Evolutionary conservation across 1,140 invertebrate genomes (phyloP).

Genomic region (Drosophila azteca): DNA sequence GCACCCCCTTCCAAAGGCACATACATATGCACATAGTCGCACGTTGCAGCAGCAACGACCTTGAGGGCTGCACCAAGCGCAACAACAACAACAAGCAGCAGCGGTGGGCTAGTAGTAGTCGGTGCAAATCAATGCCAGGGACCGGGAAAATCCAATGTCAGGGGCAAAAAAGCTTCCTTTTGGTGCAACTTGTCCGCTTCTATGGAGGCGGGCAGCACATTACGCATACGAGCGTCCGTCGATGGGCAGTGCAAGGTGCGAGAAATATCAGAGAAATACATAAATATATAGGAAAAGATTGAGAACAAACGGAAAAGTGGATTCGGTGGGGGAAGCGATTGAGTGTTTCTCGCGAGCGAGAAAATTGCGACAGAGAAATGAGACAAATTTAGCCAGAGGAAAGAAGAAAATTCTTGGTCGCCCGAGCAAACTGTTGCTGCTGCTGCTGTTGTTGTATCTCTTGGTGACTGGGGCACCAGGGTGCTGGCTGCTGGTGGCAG

Average conservation of each 20-base stretch:
- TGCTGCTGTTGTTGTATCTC: slow-evolving; percentile 30
- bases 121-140: no score
- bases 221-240: not conserved
- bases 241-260: not conserved
- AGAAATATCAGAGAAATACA: no score
- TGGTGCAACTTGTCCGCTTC: no score
- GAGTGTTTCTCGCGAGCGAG: slow-evolving; percentile 4
- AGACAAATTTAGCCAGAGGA: slow-evolving; percentile 55
- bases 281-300: slow-evolving; percentile 6
- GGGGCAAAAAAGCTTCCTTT: no score
- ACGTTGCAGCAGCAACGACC: no score
- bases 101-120: no score
- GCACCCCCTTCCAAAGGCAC: no score
- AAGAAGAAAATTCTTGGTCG: slow-evolving; percentile 29
- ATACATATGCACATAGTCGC: no score
- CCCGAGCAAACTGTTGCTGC: slow-evolving; percentile 73
- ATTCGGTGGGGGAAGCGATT: not conserved
- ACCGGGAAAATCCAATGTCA: no score
- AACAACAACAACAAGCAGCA: no score
- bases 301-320: not conserved
- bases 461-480: slow-evolving; percentile 35
- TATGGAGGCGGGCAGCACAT: no score
- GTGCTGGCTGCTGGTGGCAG: slow-evolving; percentile 50
- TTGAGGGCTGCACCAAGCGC: no score
- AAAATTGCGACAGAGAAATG: slow-evolving; percentile 32